Base-by-base conservation (phyloP, 2,797 vertebrate species). In the Lateolabrax maculatus region DNA sequence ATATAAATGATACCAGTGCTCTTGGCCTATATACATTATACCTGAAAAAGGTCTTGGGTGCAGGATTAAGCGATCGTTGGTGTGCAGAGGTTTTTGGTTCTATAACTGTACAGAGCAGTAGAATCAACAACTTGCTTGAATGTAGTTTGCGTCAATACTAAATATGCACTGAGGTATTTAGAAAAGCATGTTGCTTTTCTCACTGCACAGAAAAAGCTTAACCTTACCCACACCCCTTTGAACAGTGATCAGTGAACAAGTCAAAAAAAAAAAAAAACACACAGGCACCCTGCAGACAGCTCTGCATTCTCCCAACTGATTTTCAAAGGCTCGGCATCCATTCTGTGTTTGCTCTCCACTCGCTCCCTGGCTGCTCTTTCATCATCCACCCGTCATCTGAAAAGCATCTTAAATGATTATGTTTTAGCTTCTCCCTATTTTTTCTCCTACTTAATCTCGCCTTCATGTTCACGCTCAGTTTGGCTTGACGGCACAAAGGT, bases 361-460 rank as follows among this genome's bases (percentile, higher is more conserved):
- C 58, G 39, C 75, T 86, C 74, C 63, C 67, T 71, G 16, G 62
- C 84, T 71, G 69, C 88, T 81, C 87, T 94, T 93, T 94, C 93
- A 92, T 92, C 89, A 87, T 87, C 80, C 83, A 63, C 67, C 84
- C 81, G 29, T 92, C 90, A 84, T 93, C 87, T 93, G 78, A 80
- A 89, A 92, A 88, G 64, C 91, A 92, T 93, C 90, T 91, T 91
- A 92, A 92, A 90, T 90, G 83, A 90, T 92, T 89, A 88, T 72
- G 78, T 92, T 91, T 82, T 75, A 75, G 83, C 77, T 46, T 86
- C 79, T 83, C 34, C 29, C n/a, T 46, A 5, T 31, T 36, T 39
- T 64, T 56, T 9, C 71, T 78, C 69, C 6, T 60, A 71, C 86
- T 88, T 92, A 92, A 93, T 94, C 87, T 85, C 19, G 67, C 87